These are phyloP conservation scores for Cerastoderma edule DNA, from an alignment of 2,888 invertebrate genomes.

Conservation along the genomic window DNA sequence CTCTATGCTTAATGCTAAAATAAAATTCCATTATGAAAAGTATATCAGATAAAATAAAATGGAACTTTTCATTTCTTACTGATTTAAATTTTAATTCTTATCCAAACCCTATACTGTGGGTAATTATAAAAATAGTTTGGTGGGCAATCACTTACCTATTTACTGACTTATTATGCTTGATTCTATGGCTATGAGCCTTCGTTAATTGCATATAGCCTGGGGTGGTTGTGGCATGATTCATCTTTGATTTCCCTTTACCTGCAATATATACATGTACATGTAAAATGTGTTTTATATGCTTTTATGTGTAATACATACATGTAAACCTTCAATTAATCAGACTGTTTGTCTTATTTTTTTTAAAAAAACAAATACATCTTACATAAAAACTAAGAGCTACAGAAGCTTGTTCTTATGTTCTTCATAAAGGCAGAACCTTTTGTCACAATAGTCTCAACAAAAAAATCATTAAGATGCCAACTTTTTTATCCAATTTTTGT, in stretches of 20 bases:
- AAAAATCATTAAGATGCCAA: background rate
- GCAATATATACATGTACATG: too few species aligned
- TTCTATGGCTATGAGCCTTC: constrained; percentile 57
- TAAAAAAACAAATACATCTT: background rate
- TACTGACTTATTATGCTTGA: constrained; percentile 25
- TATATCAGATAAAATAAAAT: background rate
- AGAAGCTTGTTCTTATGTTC: background rate
- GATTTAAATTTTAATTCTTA: background rate
- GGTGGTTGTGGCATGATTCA: constrained; percentile 31
- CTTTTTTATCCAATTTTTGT: background rate
- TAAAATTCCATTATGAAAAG: background rate
- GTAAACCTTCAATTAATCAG: background rate
- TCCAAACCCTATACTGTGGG: background rate
- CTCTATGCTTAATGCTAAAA: too few species aligned
- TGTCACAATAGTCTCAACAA: background rate
- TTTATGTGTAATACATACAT: background rate
- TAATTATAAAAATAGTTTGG: background rate
- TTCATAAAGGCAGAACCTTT: background rate
- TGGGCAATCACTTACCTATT: constrained; percentile 5
- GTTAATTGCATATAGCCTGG: constrained; percentile 73
- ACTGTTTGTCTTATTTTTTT: background rate
- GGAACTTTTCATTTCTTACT: background rate
- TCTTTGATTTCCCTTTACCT: constrained; percentile 34
- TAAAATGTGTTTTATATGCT: too few species aligned
- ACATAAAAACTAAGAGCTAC: background rate